A percentile compares a stretch with the other conserved stretches of the same genome.
Evolutionary conservation across 2,888 invertebrate genomes (phyloP).

Genomic region (Tiliacea citrago): DNA sequence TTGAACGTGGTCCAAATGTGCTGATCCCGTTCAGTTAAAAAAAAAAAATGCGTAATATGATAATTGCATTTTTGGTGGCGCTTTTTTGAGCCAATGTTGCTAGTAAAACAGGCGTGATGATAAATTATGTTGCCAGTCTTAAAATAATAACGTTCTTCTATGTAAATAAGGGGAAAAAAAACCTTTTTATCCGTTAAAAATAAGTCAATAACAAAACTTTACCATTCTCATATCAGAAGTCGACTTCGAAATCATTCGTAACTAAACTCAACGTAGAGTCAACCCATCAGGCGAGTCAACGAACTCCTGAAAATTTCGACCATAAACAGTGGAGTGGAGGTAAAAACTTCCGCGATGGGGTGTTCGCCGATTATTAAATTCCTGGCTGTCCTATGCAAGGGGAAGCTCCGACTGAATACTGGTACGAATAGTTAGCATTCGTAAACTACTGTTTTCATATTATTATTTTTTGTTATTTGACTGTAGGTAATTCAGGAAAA

Average conservation of each 20-base stretch:
- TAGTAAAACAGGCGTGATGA: background rate
- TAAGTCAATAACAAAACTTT: background rate
- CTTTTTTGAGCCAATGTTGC: background rate
- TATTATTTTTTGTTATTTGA: constrained; percentile 2
- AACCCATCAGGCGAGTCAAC: constrained; percentile 39
- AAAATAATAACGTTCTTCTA: background rate
- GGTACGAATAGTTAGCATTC: constrained; percentile 47
- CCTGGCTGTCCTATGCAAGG: constrained; percentile 22
- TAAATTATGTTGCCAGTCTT: background rate
- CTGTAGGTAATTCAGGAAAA: background rate
- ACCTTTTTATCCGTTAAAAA: background rate
- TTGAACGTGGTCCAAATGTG: too few relatives aligned
- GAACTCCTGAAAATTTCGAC: constrained; percentile 49
- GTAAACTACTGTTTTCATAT: background rate
- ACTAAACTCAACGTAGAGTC: constrained; percentile 16
- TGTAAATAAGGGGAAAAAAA: background rate
- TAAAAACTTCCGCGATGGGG: constrained; percentile 44
- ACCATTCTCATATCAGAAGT: background rate
- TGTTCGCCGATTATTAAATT: constrained; percentile 59
- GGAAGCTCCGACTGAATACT: constrained; percentile 9
- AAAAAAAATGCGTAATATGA: too few relatives aligned
- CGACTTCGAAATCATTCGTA: background rate
- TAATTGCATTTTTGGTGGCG: background rate
- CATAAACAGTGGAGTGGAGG: constrained; percentile 43
- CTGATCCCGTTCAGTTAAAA: too few relatives aligned